These are phyloP conservation scores for Astropecten irregularis DNA, from an alignment of 53 echinoderm and acorn worm genomes.

Conservation along the genomic window DNA sequence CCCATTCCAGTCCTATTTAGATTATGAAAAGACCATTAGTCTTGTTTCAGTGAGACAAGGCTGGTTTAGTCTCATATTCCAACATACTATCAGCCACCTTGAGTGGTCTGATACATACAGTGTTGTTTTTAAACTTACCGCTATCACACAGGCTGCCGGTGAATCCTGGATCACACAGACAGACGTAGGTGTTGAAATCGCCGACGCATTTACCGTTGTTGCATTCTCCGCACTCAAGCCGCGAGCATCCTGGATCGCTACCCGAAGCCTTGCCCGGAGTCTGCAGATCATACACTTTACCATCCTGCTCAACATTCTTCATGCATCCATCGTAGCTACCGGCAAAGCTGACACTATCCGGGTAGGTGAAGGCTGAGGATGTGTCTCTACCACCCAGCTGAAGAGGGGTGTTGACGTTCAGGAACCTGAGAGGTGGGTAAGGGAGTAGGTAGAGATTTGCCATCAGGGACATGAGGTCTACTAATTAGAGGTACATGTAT, in stretches of 20 bases:
- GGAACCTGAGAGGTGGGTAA: constrained; percentile 50
- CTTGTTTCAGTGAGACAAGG: too few species aligned
- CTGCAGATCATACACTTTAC: constrained; percentile 79
- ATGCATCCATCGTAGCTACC: constrained; percentile 86
- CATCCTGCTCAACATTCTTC: constrained; percentile 80
- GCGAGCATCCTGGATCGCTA: constrained; percentile 76
- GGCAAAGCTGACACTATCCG: constrained; percentile 10
- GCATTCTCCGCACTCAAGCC: constrained; percentile 67
- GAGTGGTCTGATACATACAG: too few species aligned
- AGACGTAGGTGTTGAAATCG: constrained; percentile 55
- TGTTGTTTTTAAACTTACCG: too few species aligned
- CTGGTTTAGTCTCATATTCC: too few species aligned
- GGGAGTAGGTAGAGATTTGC: too few species aligned
- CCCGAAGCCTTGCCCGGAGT: constrained; percentile 28
- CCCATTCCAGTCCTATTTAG: too few species aligned
- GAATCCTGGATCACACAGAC: constrained; percentile 88
- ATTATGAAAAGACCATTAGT: too few species aligned
- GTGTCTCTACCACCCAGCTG: constrained; percentile 80
- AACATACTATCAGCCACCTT: too few species aligned
- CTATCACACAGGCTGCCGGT: constrained; percentile 60
- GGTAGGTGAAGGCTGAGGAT: constrained; percentile 35
- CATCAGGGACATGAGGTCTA: too few species aligned
- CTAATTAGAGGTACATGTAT: too few species aligned
- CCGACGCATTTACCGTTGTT: constrained; percentile 80
- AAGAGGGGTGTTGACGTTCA: constrained; percentile 84